phyloP scores from a whole-genome alignment of 2,113 vertebrate genomes.

The Notothenia coriiceps region DNA sequence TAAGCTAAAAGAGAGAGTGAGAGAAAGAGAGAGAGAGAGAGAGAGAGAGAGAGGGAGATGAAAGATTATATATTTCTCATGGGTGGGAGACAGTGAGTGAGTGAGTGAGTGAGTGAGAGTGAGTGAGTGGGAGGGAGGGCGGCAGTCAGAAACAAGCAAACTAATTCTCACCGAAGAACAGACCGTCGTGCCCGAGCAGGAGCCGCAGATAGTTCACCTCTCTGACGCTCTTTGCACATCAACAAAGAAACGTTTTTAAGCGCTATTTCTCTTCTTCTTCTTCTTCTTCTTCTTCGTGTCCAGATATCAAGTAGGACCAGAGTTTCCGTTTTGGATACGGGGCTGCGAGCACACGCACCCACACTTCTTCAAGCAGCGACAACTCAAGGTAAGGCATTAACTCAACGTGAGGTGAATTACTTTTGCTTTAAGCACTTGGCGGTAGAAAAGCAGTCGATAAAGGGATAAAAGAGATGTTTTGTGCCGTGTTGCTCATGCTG shows the following conservation, averaged over 20 bases:
- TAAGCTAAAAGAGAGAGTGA: slow-evolving; percentile 16
- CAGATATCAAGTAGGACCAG: slow-evolving; percentile 39
- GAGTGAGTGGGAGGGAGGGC: slow-evolving; percentile 71
- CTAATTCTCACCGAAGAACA: slow-evolving; percentile 74
- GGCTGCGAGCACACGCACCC: slow-evolving; percentile 55
- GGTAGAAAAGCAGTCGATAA: neutral
- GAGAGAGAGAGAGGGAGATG: slow-evolving; percentile 50
- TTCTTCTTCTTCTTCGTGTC: neutral
- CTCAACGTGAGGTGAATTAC: neutral
- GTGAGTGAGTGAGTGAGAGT: slow-evolving; percentile 66
- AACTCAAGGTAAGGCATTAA: slow-evolving; percentile 73
- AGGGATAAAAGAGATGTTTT: slow-evolving; percentile 5
- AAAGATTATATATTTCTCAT: slow-evolving; percentile 77
- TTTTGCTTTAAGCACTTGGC: neutral
- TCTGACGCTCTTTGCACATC: slow-evolving; percentile 33
- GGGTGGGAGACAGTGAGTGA: slow-evolving; percentile 76
- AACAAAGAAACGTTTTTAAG: slow-evolving; percentile 22
- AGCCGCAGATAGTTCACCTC: slow-evolving; percentile 62
- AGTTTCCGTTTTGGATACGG: slow-evolving; percentile 68
- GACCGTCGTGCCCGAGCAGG: slow-evolving; percentile 63
- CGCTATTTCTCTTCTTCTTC: neutral
- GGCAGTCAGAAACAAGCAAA: slow-evolving; percentile 77
- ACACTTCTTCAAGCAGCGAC: slow-evolving; percentile 66
- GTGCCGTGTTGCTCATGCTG: neutral
- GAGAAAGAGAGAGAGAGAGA: slow-evolving; percentile 28